Percentiles rank a stretch among this genome's conserved stretches.
Conservation (phyloP, 2,113 vertebrate species). For the Sclerurus mexicanus region DNA sequence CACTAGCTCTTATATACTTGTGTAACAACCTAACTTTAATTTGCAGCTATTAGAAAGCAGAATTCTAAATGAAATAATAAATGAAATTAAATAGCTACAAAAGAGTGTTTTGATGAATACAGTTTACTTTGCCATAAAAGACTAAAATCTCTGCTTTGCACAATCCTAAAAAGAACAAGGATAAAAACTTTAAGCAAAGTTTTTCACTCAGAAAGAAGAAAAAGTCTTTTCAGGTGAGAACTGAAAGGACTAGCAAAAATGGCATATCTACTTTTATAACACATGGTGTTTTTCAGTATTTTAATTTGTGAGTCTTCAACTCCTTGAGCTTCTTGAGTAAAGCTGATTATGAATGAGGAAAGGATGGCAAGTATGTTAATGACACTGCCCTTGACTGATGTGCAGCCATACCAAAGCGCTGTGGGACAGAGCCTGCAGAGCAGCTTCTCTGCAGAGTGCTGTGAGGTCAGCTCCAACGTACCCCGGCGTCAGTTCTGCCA, state of each 20-base stretch:
- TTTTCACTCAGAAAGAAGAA: neutral
- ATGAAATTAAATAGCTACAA: neutral
- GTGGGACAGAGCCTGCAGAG: slow-evolving; percentile 82
- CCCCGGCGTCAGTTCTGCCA: slow-evolving; percentile 88
- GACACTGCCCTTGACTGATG: neutral
- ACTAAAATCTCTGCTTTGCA: neutral
- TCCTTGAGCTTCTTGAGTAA: neutral
- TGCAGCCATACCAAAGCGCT: slow-evolving; percentile 75
- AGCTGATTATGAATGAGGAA: neutral
- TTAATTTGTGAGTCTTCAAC: neutral
- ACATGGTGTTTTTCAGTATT: neutral
- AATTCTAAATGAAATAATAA: neutral
- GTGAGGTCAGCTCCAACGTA: slow-evolving; percentile 93
- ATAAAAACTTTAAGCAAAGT: neutral
- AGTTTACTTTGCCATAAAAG: neutral
- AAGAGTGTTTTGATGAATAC: neutral
- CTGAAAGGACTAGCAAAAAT: neutral
- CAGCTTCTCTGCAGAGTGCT: slow-evolving; percentile 91
- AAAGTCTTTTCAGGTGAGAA: neutral
- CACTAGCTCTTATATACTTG: neutral
- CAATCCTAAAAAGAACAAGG: neutral
- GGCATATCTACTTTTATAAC: neutral
- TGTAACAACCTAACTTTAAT: neutral
- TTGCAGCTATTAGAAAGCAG: neutral
- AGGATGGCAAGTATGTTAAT: neutral